phyloP scores from a whole-genome alignment of 2,797 vertebrate species.

The Bovichtus diacanthus region DNA sequence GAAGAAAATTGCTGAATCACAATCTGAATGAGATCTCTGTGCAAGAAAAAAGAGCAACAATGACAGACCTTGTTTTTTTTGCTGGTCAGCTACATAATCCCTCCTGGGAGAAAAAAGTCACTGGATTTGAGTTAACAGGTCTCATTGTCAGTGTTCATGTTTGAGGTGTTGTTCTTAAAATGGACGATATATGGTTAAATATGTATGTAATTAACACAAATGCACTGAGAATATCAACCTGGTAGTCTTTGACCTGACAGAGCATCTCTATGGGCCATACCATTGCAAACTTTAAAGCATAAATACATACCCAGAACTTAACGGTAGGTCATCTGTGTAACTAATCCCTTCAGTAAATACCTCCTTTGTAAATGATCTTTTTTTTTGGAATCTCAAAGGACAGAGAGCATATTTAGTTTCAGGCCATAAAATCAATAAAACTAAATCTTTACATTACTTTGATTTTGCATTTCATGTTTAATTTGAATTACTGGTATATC shows the following conservation, averaged over 20 bases:
- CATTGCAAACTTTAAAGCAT: neutral
- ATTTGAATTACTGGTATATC: neutral
- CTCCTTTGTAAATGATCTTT: neutral
- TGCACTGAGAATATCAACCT: neutral
- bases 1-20: constrained; percentile 69
- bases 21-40: constrained; percentile 55
- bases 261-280: neutral
- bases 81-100: constrained; percentile 50
- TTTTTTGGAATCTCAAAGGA: neutral
- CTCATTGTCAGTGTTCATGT: neutral
- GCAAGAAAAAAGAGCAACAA: constrained; percentile 56
- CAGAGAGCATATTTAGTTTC: neutral
- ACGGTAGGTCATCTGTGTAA: neutral
- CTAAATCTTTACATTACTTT: neutral
- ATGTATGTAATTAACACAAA: neutral
- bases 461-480: neutral
- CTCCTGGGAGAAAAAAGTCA: neutral
- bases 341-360: constrained; percentile 17
- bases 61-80: constrained; percentile 69
- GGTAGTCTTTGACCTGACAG: neutral
- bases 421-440: neutral
- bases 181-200: neutral
- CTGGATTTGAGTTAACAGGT: neutral
- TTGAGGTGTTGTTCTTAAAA: neutral
- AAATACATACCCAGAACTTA: constrained; percentile 8